A percentile compares a stretch with the other conserved stretches of the same genome.
phyloP scores from a whole-genome alignment of 2,113 vertebrate genomes.

The Oryctolagus cuniculus region mOryCun1.1 NC_091435.1:64480501-64481000 shows the following conservation, averaged over 20 bases:
- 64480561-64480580: neutral
- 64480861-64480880: neutral
- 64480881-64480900: neutral
- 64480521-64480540: neutral
- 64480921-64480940: neutral
- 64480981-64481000: neutral
- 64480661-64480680: neutral
- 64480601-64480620: neutral
- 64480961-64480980: neutral
- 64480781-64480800: neutral
- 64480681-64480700: neutral
- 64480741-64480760: neutral
- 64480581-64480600: neutral
- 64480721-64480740: neutral
- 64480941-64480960: neutral
- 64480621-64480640: neutral
- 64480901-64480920: neutral
- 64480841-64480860: neutral
- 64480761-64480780: neutral
- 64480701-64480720: neutral
- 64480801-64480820: neutral
- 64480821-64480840: neutral
- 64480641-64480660: neutral
- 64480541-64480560: neutral
- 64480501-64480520: neutral